phyloP scores from a whole-genome alignment of 2,113 vertebrate species.

The Climacteris rufus region DNA sequence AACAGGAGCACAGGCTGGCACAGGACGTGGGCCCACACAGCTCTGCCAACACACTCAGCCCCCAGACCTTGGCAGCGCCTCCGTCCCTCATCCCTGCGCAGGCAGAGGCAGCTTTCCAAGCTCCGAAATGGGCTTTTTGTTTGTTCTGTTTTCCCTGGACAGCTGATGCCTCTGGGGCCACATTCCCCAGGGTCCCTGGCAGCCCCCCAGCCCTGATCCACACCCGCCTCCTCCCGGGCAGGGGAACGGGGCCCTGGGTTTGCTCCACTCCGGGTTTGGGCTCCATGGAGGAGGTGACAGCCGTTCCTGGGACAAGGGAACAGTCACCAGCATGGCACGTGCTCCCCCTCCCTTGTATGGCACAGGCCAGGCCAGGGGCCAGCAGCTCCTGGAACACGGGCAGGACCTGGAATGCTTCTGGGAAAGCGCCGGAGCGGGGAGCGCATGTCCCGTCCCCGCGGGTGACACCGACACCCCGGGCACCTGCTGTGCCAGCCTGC shows the following conservation, averaged over 20 bases:
- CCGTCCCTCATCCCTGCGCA: fast-evolving
- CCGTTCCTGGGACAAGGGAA: neutral
- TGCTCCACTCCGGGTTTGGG: neutral
- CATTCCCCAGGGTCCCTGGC: neutral
- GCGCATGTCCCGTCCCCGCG: neutral
- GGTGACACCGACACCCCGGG: neutral
- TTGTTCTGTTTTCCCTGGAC: neutral
- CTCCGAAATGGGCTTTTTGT: neutral
- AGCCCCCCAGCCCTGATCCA: neutral
- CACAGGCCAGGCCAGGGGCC: neutral
- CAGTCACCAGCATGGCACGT: neutral
- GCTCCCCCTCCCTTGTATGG: neutral
- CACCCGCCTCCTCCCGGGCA: fast-evolving
- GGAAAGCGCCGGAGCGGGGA: neutral
- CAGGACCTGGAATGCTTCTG: neutral
- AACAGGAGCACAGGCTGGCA: neutral
- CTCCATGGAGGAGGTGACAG: neutral
- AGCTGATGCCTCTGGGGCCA: neutral
- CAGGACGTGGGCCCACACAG: neutral
- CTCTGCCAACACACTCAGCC: neutral
- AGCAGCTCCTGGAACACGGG: neutral
- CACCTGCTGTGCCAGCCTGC: neutral
- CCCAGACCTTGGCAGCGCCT: neutral
- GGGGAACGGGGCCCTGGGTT: neutral
- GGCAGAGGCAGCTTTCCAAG: neutral